Conservation (phyloP, 2,888 invertebrate species). For the Ectobius pallidus region DNA sequence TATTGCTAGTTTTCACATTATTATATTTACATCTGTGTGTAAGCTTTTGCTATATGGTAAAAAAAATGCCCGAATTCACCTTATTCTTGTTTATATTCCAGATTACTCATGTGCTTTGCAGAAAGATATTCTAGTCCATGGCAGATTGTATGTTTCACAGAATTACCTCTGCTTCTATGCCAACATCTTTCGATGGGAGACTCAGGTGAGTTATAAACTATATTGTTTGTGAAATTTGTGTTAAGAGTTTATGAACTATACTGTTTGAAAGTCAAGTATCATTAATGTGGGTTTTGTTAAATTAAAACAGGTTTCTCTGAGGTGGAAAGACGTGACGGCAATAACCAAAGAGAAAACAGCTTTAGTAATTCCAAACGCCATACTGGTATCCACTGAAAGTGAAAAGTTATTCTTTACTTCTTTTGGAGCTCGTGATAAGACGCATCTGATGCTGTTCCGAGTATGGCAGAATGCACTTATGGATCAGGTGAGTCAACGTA, state of each 20-base stretch:
- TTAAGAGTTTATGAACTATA: neutral
- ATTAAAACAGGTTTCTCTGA: constrained; percentile 67
- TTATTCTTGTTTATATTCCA: constrained; percentile 62
- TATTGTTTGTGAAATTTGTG: neutral
- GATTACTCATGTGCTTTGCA: constrained; percentile 98
- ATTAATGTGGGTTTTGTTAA: constrained; percentile 43
- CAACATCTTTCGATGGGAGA: constrained; percentile 97
- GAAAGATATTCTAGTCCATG: constrained; percentile 94
- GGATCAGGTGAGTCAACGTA: constrained; percentile 73
- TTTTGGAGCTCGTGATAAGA: constrained; percentile 92
- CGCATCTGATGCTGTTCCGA: constrained; percentile 92
- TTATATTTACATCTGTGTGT: no score
- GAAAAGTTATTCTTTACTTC: constrained; percentile 95
- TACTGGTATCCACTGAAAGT: constrained; percentile 78
- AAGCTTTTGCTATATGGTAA: no score
- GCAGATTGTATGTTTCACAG: constrained; percentile 93
- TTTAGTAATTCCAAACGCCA: constrained; percentile 95
- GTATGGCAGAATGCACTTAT: constrained; percentile 96
- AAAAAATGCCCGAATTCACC: no score
- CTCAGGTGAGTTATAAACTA: constrained; percentile 59
- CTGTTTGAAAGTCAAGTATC: neutral
- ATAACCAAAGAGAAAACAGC: constrained; percentile 96
- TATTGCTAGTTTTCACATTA: no score
- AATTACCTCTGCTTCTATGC: constrained; percentile 97
- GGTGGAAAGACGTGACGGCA: constrained; percentile 89